Conservation (phyloP, 2,888 invertebrate genomes). For the Scotopteryx bipunctaria region DNA sequence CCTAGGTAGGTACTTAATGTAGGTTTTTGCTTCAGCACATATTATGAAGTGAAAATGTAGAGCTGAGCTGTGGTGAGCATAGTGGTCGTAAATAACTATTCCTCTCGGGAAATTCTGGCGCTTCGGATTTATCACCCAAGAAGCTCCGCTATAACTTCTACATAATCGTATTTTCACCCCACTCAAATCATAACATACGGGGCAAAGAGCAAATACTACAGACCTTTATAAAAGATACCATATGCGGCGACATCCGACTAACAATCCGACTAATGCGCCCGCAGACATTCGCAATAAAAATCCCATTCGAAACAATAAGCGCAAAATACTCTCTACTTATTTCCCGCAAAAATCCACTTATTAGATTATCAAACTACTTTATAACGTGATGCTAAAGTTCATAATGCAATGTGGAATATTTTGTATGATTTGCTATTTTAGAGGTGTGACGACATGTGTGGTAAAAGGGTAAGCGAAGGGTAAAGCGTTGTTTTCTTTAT, state of each 20-base stretch:
- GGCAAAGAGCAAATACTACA: slow-evolving; percentile 41
- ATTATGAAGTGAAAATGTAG: slow-evolving; percentile 4
- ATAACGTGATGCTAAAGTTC: slow-evolving; percentile 30
- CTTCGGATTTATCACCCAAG: slow-evolving; percentile 25
- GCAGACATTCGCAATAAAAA: slow-evolving; percentile 70
- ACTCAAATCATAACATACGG: slow-evolving; percentile 48
- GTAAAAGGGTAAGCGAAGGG: slow-evolving; percentile 71
- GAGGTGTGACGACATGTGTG: slow-evolving; percentile 58
- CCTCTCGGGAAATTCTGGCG: slow-evolving; percentile 31
- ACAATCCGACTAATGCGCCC: slow-evolving; percentile 64
- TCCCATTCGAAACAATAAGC: slow-evolving; percentile 55
- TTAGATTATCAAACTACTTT: slow-evolving; percentile 29
- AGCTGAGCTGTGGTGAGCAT: slow-evolving; percentile 13
- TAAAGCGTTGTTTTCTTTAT: slow-evolving; percentile 74
- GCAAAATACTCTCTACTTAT: slow-evolving; percentile 43
- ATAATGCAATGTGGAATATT: slow-evolving; percentile 25
- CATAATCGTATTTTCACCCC: slow-evolving; percentile 24
- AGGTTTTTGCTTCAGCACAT: background rate
- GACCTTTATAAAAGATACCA: slow-evolving; percentile 44
- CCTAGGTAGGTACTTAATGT: background rate
- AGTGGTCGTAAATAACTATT: slow-evolving; percentile 24
- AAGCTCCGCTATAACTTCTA: slow-evolving; percentile 20
- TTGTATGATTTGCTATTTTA: slow-evolving; percentile 45
- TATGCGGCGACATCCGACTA: slow-evolving; percentile 56
- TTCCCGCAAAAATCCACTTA: slow-evolving; percentile 30